These are phyloP conservation scores for Gymnarchus niloticus DNA, from an alignment of 2,113 vertebrate genomes.

Conservation along the genomic window DNA sequence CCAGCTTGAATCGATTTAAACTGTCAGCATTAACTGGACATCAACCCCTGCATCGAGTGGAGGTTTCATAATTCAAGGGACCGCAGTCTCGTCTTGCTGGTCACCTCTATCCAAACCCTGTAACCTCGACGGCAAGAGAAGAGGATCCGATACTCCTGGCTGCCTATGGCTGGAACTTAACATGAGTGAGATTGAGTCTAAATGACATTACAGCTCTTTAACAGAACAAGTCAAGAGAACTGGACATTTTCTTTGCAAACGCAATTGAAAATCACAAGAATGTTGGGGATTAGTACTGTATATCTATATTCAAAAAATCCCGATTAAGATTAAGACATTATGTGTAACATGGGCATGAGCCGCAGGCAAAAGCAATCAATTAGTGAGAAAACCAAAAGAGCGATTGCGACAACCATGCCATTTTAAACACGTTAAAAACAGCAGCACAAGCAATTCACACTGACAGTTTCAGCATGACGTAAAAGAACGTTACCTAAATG, in stretches of 20 bases:
- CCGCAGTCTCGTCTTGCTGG: constrained; percentile 60
- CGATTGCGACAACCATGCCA: constrained; percentile 39
- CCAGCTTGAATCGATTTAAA: constrained; percentile 62
- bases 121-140: constrained; percentile 36
- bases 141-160: constrained; percentile 26
- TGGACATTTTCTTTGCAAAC: constrained; percentile 51
- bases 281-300: constrained; percentile 58
- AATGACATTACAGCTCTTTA: constrained; percentile 52
- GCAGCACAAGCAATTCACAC: constrained; percentile 34
- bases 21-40: constrained; percentile 69
- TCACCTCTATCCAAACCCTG: constrained; percentile 56
- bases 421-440: constrained; percentile 45
- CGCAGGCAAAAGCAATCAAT: constrained; percentile 60
- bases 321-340: constrained; percentile 63
- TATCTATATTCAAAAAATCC: constrained; percentile 65
- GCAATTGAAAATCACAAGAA: constrained; percentile 61
- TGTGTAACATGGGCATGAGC: constrained; percentile 61
- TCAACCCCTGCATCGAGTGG: constrained; percentile 64
- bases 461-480: constrained; percentile 24
- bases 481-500: constrained; percentile 9
- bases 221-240: constrained; percentile 60
- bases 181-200: constrained; percentile 42
- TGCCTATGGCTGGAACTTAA: constrained; percentile 27
- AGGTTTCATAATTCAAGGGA: constrained; percentile 57
- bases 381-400: constrained; percentile 52